Base-by-base conservation (phyloP, 2,797 vertebrate species). In the Myotis planiceps region DNA sequence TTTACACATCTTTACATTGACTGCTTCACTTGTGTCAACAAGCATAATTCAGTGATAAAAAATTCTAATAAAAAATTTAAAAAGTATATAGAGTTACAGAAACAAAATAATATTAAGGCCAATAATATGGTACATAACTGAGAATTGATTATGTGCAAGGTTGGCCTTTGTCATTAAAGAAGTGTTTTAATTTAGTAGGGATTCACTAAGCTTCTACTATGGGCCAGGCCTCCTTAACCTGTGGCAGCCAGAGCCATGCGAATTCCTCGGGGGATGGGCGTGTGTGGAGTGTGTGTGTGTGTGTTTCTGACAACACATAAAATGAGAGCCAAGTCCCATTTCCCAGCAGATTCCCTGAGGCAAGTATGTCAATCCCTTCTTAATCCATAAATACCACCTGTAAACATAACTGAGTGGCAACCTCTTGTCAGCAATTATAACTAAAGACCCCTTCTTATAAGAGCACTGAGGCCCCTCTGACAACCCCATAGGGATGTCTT, bases 71-170 rank as follows among this genome's bases (percentile, higher is more conserved):
- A 90, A 76, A 85, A 49, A 58, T 29, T 74, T 80, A 12, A 90
- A 78, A 88, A 92, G 66, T 49, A 90, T 23, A 88, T 8, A 83
- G 7, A 32, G 27, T 66, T 51, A 69, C 34, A 60, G 47, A 85
- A 89, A 79, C 12, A 89, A 85, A 85, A 39, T 42, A 88, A 51
- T n/a, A 88, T 68, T 78, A 85, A 90, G 18, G 49, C n/a, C 68
- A 81, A 69, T 51, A 82, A 82, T 69, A 83, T 45, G 19, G 19
- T 25, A 74, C 9, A 82, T 32, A 72, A 90, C 39, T 18, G 27
- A 72, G 66, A 93, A 72, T 32, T 92, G 53, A 79, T 85, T 66
- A 75, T 81, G 74, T 87, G 53, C n/a, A 93, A 71, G 45, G 51
- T 9, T 65, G 45, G n/a, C 21, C 23, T 86, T n/a, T 75, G 32